Percentiles rank a stretch among this genome's conserved stretches.
phyloP scores from a whole-genome alignment of 1,140 invertebrate species.

The Bilobella aurantiaca region DNA sequence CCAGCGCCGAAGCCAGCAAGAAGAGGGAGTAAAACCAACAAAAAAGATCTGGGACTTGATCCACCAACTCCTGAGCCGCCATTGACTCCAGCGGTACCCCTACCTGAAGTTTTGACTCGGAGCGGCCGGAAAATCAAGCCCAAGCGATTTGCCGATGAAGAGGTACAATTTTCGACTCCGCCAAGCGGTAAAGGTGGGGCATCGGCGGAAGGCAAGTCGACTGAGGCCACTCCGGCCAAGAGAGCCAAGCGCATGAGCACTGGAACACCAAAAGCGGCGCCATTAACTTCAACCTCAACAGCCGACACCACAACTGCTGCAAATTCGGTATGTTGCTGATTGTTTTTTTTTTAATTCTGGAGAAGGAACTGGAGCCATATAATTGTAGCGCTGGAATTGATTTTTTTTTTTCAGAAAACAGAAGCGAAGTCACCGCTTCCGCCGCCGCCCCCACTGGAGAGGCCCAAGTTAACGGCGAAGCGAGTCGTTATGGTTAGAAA shows the following conservation, averaged over 20 bases:
- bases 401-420: background rate
- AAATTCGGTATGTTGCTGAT: background rate
- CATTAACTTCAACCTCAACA: no score
- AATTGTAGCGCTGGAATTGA: background rate
- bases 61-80: background rate
- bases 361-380: background rate
- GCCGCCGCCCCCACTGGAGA: background rate
- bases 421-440: background rate
- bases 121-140: conserved; percentile 65
- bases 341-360: background rate
- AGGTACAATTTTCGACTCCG: conserved; percentile 23
- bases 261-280: background rate
- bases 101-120: conserved; percentile 52
- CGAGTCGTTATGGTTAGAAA: background rate
- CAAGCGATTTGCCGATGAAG: conserved; percentile 47
- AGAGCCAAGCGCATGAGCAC: background rate
- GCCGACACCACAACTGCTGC: background rate
- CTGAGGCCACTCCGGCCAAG: background rate
- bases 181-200: conserved; percentile 4
- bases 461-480: background rate
- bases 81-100: conserved; percentile 40
- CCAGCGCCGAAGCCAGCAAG: background rate
- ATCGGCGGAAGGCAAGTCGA: background rate
- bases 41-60: background rate
- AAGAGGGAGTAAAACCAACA: background rate